These are phyloP conservation scores for Limanda limanda DNA, from an alignment of 2,113 vertebrate species.

Conservation along the genomic window DNA sequence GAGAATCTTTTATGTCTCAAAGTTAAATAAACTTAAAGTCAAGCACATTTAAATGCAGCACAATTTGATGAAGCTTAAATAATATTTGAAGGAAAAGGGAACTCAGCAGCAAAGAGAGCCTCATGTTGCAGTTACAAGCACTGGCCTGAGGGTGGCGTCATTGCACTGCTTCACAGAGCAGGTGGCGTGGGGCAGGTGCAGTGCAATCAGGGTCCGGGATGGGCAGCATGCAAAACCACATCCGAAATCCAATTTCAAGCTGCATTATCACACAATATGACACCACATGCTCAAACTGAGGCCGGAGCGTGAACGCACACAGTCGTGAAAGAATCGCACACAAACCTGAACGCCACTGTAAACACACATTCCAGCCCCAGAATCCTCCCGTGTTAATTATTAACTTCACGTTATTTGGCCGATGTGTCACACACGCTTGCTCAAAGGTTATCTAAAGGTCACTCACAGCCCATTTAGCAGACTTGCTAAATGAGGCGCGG, in stretches of 20 bases:
- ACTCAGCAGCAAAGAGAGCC: too few species aligned
- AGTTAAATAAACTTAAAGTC: neutral
- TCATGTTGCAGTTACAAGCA: conserved; percentile 44
- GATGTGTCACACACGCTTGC: conserved; percentile 48
- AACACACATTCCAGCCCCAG: conserved; percentile 5
- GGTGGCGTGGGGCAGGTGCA: conserved; percentile 37
- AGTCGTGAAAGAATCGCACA: neutral
- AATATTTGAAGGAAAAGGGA: neutral
- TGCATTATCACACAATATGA: conserved; percentile 7
- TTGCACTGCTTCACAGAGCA: conserved; percentile 21
- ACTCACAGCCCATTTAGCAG: conserved; percentile 76
- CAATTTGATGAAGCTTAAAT: neutral
- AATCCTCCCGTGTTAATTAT: conserved; percentile 66
- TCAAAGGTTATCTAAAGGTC: conserved; percentile 81
- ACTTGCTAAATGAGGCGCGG: conserved; percentile 66
- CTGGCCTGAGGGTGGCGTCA: conserved; percentile 59
- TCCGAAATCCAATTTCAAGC: conserved; percentile 31
- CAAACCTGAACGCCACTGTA: neutral
- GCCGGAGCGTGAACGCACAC: conserved; percentile 1
- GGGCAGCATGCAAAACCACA: conserved; percentile 60
- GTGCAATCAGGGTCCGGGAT: conserved; percentile 37
- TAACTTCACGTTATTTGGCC: conserved; percentile 56
- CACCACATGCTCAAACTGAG: conserved; percentile 45
- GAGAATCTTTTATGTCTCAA: too few species aligned
- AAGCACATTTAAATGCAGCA: neutral